Percentiles rank a stretch among this genome's conserved stretches.
Evolutionary conservation across 2,888 invertebrate species (phyloP).

Genomic region (Lamellibrachia satsuma): DNA sequence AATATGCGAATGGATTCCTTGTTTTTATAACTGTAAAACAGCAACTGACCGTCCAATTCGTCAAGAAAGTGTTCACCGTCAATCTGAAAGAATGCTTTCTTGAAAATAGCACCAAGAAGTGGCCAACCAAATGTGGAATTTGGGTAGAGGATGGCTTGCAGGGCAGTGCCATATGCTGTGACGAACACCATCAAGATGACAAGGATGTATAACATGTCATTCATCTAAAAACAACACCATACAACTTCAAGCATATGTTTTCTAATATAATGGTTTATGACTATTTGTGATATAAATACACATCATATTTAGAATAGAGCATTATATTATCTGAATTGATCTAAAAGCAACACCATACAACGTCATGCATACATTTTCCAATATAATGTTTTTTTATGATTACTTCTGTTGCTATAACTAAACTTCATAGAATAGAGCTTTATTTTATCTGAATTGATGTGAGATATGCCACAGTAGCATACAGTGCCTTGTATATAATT

Average conservation of each 20-base stretch:
- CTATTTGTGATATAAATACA: not conserved
- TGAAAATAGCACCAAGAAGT: slow-evolving; percentile 55
- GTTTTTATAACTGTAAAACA: not conserved
- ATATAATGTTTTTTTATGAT: too few relatives aligned
- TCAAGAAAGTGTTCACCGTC: slow-evolving; percentile 66
- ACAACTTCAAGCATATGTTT: not conserved
- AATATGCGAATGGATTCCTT: too few relatives aligned
- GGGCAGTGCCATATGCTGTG: slow-evolving; percentile 62
- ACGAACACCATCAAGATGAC: slow-evolving; percentile 63
- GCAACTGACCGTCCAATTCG: slow-evolving; percentile 53
- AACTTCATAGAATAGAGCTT: too few relatives aligned
- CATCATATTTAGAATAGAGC: too few relatives aligned
- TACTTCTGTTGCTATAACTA: too few relatives aligned
- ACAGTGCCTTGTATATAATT: too few relatives aligned
- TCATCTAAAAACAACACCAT: slow-evolving; percentile 47
- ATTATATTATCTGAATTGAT: too few relatives aligned
- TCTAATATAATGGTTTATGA: not conserved
- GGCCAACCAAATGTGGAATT: slow-evolving; percentile 51
- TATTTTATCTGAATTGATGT: too few relatives aligned
- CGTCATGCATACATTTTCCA: too few relatives aligned
- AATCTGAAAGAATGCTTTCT: slow-evolving; percentile 66
- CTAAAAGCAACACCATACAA: too few relatives aligned
- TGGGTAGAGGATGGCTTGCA: slow-evolving; percentile 63
- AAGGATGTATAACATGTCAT: slow-evolving; percentile 62
- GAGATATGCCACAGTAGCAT: too few relatives aligned